Evolutionary conservation across 2,113 vertebrate species (phyloP).

Genomic region (Dinomys branickii): DNA sequence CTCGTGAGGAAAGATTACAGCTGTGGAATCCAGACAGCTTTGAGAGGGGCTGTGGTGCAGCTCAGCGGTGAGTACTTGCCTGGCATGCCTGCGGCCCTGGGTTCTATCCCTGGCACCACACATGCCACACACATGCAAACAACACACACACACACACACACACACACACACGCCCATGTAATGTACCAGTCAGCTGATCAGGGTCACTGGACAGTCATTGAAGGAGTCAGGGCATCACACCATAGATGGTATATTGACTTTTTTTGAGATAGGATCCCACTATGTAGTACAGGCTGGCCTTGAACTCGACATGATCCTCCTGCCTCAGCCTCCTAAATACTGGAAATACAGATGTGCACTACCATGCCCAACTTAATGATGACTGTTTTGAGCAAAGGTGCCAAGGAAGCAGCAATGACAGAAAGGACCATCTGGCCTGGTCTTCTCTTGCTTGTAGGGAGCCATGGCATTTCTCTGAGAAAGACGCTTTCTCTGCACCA

Average conservation of each 20-base stretch:
- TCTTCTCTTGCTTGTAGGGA: not conserved
- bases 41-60: not conserved
- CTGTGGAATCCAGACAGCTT: not conserved
- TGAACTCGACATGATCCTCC: not conserved
- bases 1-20: not conserved
- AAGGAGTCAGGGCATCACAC: not conserved
- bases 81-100: not conserved
- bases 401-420: not conserved
- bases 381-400: not conserved
- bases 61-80: not conserved
- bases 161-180: not conserved
- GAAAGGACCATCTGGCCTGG: not conserved
- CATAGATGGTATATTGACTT: not conserved
- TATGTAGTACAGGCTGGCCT: not conserved
- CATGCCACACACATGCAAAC: too few relatives aligned
- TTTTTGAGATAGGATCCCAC: not conserved
- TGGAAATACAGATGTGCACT: not conserved
- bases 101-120: not conserved
- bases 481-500: not conserved
- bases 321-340: not conserved
- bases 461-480: not conserved
- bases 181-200: not conserved
- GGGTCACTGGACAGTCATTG: not conserved
- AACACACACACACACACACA: not conserved
- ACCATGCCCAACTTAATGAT: not conserved